A percentile compares a stretch with the other conserved stretches of the same genome.
These are phyloP conservation scores for Drosophila takahashii DNA, from an alignment of 1,140 invertebrate species.

Conservation along the genomic window DNA sequence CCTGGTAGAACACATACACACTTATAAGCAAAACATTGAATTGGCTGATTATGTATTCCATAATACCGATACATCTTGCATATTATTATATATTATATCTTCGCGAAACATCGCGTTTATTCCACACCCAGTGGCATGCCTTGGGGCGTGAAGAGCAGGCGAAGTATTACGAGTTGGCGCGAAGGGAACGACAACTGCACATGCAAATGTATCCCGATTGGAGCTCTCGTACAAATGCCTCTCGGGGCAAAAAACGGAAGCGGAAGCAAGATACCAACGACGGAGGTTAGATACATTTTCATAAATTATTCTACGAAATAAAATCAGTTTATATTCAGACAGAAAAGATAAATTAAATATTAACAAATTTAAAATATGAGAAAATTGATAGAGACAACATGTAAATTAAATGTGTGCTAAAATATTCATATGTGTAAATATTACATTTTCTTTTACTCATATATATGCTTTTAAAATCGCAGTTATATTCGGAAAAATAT, in stretches of 20 bases:
- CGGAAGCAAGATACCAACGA: constrained; percentile 99
- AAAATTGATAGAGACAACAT: constrained; percentile 12
- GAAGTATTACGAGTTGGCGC: constrained; percentile 99
- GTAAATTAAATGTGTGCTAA: background rate
- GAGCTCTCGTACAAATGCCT: constrained; percentile 98
- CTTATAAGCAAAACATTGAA: constrained; percentile 10
- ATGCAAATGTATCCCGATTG: constrained; percentile 99
- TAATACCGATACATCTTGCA: constrained; percentile 31
- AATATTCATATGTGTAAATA: constrained; percentile 1
- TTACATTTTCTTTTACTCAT: background rate
- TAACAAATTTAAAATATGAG: constrained; percentile 12
- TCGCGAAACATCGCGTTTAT: constrained; percentile 42
- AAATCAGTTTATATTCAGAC: constrained; percentile 35
- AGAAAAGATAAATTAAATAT: constrained; percentile 19
- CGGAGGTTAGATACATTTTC: constrained; percentile 89
- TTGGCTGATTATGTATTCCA: constrained; percentile 25
- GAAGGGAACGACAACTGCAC: constrained; percentile 98
- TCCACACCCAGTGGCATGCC: constrained; percentile 95
- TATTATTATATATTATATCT: constrained; percentile 51
- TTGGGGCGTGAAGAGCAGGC: constrained; percentile 99
- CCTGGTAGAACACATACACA: background rate
- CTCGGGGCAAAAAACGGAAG: constrained; percentile 99
- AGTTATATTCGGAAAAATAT: background rate
- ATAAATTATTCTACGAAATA: constrained; percentile 55
- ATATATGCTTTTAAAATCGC: background rate